phyloP scores from a whole-genome alignment of 53 echinoderm and acorn worm species.

The Temnopleurus reevesii region DNA sequence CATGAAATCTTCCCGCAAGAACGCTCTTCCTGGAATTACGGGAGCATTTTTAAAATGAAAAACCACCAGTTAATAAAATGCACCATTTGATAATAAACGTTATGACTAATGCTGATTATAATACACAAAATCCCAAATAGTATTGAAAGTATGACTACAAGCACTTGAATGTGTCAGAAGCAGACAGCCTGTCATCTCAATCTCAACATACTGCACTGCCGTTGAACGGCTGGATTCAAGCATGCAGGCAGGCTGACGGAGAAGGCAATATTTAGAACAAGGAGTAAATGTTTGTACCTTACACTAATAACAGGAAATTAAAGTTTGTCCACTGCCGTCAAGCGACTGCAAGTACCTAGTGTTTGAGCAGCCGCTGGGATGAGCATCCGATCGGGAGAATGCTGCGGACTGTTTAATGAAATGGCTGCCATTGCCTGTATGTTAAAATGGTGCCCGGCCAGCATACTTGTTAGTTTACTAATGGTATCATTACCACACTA shows the following conservation, averaged over 20 bases:
- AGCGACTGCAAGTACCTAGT: constrained; percentile 1
- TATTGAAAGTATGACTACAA: no score
- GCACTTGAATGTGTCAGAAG: background rate
- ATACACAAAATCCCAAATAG: no score
- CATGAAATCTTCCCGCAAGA: no score
- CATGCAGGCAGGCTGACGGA: background rate
- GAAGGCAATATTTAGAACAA: constrained; percentile 43
- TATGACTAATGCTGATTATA: no score
- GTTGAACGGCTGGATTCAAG: background rate
- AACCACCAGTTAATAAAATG: no score
- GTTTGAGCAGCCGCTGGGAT: constrained; percentile 40
- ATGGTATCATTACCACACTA: no score
- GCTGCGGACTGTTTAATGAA: background rate
- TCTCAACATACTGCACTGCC: background rate
- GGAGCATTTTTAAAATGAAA: no score
- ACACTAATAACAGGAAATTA: constrained; percentile 64
- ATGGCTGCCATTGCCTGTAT: background rate
- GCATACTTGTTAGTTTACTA: background rate
- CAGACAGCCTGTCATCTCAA: background rate
- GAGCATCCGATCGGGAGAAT: constrained; percentile 8
- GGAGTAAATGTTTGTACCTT: constrained; percentile 50
- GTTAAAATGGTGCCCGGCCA: background rate
- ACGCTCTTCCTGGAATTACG: no score
- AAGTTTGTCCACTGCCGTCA: constrained; percentile 43
- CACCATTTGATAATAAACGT: no score